Evolutionary conservation across 2,888 invertebrate species (phyloP).

Genomic region (Lampropteryx suffumata): DNA sequence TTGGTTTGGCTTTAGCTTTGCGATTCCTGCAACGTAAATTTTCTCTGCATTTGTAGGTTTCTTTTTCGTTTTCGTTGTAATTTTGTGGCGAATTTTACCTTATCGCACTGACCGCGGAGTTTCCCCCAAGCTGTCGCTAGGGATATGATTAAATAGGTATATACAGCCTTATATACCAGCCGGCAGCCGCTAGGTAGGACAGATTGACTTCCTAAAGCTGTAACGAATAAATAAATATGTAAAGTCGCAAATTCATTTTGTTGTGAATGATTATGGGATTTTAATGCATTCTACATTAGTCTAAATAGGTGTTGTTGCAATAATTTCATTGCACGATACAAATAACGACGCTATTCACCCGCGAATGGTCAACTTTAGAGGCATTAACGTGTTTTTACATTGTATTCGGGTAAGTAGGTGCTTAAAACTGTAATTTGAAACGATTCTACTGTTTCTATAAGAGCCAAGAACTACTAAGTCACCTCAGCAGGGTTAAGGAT

Average conservation of each 20-base stretch:
- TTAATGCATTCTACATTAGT: constrained; percentile 11
- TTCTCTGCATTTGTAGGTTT: constrained; percentile 6
- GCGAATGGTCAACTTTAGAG: constrained; percentile 11
- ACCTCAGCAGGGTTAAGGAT: no score
- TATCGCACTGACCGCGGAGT: not conserved
- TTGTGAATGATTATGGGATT: constrained; percentile 7
- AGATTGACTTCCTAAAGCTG: no score
- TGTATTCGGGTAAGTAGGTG: constrained; percentile 7
- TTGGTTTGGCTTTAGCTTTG: constrained; percentile 20
- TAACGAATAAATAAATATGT: no score
- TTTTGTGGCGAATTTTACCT: not conserved
- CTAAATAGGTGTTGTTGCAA: constrained; percentile 4
- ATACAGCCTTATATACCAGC: no score
- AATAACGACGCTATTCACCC: constrained; percentile 7
- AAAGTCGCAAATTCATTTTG: no score
- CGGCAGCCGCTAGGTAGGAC: no score
- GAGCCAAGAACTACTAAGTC: no score
- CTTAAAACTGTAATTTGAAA: constrained; percentile 1
- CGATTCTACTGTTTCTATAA: not conserved
- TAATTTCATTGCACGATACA: constrained; percentile 6
- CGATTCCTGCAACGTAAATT: constrained; percentile 20
- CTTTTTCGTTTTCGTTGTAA: constrained; percentile 2
- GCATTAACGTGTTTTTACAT: constrained; percentile 9
- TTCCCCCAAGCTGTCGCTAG: not conserved
- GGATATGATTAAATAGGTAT: not conserved